phyloP scores from a whole-genome alignment of 1,140 invertebrate genomes.

The Neotoxoptera formosana region DNA sequence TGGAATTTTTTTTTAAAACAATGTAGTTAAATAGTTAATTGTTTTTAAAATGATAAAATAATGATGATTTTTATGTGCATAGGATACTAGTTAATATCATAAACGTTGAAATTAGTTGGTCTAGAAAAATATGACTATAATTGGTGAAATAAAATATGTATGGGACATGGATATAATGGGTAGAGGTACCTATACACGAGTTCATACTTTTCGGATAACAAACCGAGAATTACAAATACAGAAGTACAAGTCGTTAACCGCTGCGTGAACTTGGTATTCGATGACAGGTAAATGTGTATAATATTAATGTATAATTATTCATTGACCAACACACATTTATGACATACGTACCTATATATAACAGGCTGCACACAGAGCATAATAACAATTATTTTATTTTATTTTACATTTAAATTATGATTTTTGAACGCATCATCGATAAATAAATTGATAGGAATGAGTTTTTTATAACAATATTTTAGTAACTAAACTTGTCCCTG shows the following conservation, averaged over 20 bases:
- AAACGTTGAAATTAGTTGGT: neutral
- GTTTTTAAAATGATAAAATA: neutral
- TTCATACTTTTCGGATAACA: neutral
- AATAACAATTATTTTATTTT: neutral
- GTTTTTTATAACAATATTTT: neutral
- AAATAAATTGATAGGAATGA: neutral
- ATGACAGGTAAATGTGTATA: neutral
- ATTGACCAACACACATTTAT: neutral
- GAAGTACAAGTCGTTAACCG: conserved; percentile 45
- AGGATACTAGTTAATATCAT: neutral
- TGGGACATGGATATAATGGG: neutral
- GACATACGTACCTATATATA: neutral
- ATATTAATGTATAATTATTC: conserved; percentile 29
- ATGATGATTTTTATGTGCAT: neutral
- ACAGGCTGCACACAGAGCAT: neutral
- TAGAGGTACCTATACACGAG: too few species aligned
- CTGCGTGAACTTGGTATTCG: conserved; percentile 4
- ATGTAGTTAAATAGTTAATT: neutral
- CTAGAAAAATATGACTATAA: neutral
- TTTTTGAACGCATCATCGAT: neutral
- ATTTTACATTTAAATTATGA: conserved; percentile 7
- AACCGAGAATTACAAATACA: neutral
- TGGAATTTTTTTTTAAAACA: neutral
- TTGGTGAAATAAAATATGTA: neutral
- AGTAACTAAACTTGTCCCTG: neutral